Conservation (phyloP, 1,140 invertebrate species). For the Drosophila parabipectinata region DNA sequence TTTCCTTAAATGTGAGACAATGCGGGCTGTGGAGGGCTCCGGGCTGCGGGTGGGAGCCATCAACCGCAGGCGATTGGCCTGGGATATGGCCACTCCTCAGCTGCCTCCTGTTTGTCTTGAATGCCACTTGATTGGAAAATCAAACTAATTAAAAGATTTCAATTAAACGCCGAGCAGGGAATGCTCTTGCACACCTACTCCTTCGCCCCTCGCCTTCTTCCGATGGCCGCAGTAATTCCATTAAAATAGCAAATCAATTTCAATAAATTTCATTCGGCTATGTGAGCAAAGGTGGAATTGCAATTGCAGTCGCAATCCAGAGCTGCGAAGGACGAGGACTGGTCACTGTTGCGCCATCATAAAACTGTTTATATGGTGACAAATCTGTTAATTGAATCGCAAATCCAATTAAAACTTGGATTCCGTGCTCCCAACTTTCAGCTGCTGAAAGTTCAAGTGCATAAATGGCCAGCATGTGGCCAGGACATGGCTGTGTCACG, state of each 20-base stretch:
- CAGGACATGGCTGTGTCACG: conserved; percentile 44
- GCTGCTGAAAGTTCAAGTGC: conserved; percentile 65
- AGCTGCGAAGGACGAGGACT: conserved; percentile 23
- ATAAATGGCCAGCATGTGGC: conserved; percentile 72
- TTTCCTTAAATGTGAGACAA: conserved; percentile 66
- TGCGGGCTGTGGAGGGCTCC: conserved; percentile 1
- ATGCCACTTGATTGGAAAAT: conserved; percentile 80
- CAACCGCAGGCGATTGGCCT: conserved; percentile 15
- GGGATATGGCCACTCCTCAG: conserved; percentile 13
- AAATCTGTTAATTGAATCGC: conserved; percentile 84
- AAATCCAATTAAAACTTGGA: conserved; percentile 84
- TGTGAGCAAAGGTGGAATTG: conserved; percentile 50
- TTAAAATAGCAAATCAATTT: conserved; percentile 80
- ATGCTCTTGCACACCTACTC: conserved; percentile 12
- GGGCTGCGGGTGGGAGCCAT: conserved; percentile 10
- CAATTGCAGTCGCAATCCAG: conserved; percentile 18
- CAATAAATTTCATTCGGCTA: conserved; percentile 71
- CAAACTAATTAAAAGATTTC: conserved; percentile 84
- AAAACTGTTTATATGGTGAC: conserved; percentile 79
- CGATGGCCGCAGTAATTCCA: conserved; percentile 60
- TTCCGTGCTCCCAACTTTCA: conserved; percentile 58
- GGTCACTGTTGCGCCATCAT: conserved; percentile 51
- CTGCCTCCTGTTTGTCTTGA: conserved; percentile 46
- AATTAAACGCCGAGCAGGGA: conserved; percentile 75
- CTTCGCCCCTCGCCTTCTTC: neutral